Percentiles rank a stretch among this genome's conserved stretches.
Conservation (phyloP, 2,797 vertebrate species). For the Falco columbarius region DNA sequence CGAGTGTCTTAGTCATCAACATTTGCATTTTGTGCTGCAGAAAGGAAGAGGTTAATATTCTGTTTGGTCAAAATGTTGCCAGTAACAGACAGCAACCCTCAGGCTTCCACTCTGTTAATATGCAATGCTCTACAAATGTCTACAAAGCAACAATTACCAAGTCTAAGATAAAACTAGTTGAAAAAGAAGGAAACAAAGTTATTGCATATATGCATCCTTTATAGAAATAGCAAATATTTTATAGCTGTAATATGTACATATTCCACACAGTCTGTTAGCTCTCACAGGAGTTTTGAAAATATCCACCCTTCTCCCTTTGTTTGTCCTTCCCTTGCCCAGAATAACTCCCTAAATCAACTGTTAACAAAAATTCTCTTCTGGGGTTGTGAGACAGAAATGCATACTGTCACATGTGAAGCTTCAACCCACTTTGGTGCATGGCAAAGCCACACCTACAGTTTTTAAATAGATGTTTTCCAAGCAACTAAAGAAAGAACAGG, state of each 20-base stretch:
- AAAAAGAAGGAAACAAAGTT: neutral
- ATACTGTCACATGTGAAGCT: neutral
- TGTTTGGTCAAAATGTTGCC: neutral
- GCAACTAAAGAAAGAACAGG: neutral
- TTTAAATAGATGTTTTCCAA: neutral
- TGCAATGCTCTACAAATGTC: neutral
- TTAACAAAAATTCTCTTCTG: neutral
- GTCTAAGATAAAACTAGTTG: neutral
- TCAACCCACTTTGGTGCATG: neutral
- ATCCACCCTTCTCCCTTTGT: neutral
- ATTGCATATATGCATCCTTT: neutral
- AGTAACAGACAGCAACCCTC: neutral
- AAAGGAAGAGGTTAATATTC: neutral
- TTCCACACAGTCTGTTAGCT: neutral
- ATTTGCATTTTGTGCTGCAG: conserved; percentile 84
- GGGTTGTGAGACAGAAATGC: neutral
- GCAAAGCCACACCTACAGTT: neutral
- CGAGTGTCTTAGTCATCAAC: conserved; percentile 82
- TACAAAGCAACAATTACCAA: neutral
- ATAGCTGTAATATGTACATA: neutral
- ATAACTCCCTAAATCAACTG: neutral
- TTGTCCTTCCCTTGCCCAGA: neutral
- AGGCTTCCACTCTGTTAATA: neutral
- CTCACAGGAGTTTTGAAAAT: neutral
- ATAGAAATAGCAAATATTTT: neutral